Base-by-base conservation (phyloP, 2,888 invertebrate species). In the Caenorhabditis wallacei region DNA sequence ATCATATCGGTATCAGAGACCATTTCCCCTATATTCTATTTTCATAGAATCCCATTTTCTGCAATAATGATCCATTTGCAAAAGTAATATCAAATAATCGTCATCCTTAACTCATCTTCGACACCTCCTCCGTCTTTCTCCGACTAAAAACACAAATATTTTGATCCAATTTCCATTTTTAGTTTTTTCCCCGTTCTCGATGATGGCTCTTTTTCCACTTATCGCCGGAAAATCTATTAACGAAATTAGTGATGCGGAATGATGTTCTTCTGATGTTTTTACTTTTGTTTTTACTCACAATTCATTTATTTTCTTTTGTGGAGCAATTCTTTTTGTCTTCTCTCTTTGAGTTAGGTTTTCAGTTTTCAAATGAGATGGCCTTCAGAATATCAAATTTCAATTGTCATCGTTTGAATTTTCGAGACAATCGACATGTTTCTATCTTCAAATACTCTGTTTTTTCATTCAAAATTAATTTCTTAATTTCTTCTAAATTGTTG, bases 321-420 rank as follows among this genome's bases (percentile, higher is more conserved):
- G 18, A 54, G 43, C 51, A 35, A 53, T 53, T 37, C 24, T 54
- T 51, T 61, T 51, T 48, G 24, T n/a, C 51, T 53, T 30, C 64
- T 18, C 1, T 64, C 43, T 63, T 48, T 40, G 59, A 51, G 75
- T 75, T 75, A 75, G 75, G 75, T 75, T 74, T 66, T 66, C 43
- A 54, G 68, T 68, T 54, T 56, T 69, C 69, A 43, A 30, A 56
- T 46, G n/a, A 40, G 71, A 61, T 63, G 72, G 30, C 64, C 61
- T 51, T 46, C 53, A n/a, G 37, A 16, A 61, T 69, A 69, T 76
- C 76, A 61, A 56, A 69, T 76, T 76, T 76, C 76, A 61, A 40
- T 48, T 59, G 30, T 37, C 40, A 48, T 46, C 64, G 53, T 37
- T 30, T 8, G 43, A 64, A 48, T 35, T 18, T 35, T 26, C 40